Evolutionary conservation across 2,113 vertebrate species (phyloP).

Genomic region (Oncorhynchus mykiss): DNA sequence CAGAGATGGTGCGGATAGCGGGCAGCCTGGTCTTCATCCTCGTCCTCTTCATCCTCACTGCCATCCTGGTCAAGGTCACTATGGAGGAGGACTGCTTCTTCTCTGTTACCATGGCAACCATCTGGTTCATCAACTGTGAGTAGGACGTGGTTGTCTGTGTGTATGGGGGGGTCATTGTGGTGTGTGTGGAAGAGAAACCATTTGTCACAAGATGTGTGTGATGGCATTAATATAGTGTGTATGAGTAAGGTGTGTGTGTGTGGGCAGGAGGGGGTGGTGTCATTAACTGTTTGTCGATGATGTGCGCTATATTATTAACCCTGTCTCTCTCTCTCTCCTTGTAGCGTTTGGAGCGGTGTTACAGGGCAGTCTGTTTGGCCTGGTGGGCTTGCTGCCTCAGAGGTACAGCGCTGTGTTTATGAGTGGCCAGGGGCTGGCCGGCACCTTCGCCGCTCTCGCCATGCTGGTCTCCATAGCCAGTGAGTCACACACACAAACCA

Average conservation of each 20-base stretch:
- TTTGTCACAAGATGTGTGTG: background rate
- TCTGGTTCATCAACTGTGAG: slow-evolving; percentile 93
- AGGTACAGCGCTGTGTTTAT: slow-evolving; percentile 83
- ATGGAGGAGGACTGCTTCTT: slow-evolving; percentile 77
- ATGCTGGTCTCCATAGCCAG: slow-evolving; percentile 84
- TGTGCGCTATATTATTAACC: background rate
- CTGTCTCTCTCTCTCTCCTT: background rate
- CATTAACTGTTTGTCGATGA: background rate
- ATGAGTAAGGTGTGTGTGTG: background rate
- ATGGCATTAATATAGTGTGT: background rate
- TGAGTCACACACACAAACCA: slow-evolving; percentile 62
- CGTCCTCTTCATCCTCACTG: slow-evolving; percentile 80
- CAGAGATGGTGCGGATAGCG: slow-evolving; percentile 75
- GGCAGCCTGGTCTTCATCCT: slow-evolving; percentile 81
- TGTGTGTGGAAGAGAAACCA: background rate
- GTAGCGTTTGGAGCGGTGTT: slow-evolving; percentile 82
- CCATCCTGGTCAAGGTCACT: slow-evolving; percentile 78
- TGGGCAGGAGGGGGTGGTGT: background rate
- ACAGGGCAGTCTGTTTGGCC: slow-evolving; percentile 84
- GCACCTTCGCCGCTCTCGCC: slow-evolving; percentile 83
- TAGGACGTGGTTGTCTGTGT: accelerated
- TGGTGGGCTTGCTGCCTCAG: slow-evolving; percentile 81
- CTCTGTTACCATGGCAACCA: slow-evolving; percentile 83
- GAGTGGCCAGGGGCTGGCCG: slow-evolving; percentile 86
- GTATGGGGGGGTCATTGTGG: background rate